Base-by-base conservation (phyloP, 2,113 vertebrate genomes). In the Sebastes schlegelii region DNA sequence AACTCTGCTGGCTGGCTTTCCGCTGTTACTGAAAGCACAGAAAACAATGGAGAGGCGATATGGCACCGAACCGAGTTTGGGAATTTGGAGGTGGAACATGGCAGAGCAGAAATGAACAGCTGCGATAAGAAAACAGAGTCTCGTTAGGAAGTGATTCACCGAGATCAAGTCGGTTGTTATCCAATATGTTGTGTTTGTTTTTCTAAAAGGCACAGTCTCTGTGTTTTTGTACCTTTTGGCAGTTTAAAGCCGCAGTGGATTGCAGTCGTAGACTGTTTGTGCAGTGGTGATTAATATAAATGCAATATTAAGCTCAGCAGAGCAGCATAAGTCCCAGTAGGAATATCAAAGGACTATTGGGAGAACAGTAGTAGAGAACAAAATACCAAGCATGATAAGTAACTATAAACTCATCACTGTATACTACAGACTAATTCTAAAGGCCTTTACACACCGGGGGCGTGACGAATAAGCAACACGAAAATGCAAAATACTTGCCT, bases 21-120 rank as follows among this genome's bases (percentile, higher is more conserved):
- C 11, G 51, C 45, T 55, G 42, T 23, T 7, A 54, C 62, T 77
- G 82, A 78, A 79, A 69, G 48, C 49, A 58, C 54, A 76, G 61
- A 55, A 65, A 79, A 87, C 88, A 90, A 79, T 81, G 42, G 68
- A 68, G 60, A 23, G 77, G 51, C 5, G 21, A 67, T 16, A 21
- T 69, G 63, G 58, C 57, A 55, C 17, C 2, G 1, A 68, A 45
- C 46, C 2, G n/a, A 63, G 34, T 76, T 46, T 8, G 7, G 57
- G 65, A 85, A 75, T 69, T 72, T 49, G 51, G 51, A n/a, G 67
- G 51, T 54, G 54, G 63, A 64, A 77, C 64, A n/a, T 45, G 9
- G 55, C 13, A 23, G 63, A 79, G 63, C 43, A 69, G 46, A 65
- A 40, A 42, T 42, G 74, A 76, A 65, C 60, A 55, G 46, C 51